Evolutionary conservation across 1,140 invertebrate species (phyloP).

Genomic region (Pararge aegeria): DNA sequence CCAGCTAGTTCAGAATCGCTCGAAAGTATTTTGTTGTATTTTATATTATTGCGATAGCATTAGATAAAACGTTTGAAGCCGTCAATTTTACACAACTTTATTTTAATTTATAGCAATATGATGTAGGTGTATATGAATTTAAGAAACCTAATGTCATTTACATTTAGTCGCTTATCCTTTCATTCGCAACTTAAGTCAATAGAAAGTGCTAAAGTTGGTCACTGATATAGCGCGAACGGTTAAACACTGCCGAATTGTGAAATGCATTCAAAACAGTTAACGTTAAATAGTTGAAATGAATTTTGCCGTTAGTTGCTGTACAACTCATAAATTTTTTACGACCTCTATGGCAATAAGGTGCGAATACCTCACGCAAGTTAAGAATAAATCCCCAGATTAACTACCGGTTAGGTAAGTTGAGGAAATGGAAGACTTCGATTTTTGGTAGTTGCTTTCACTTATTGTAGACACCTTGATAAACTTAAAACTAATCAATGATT

Average conservation of each 20-base stretch:
- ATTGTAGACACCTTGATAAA: too few relatives aligned
- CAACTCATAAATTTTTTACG: conserved; percentile 17
- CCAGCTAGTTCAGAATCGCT: too few relatives aligned
- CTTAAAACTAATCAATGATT: too few relatives aligned
- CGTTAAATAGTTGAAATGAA: conserved; percentile 21
- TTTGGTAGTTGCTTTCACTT: too few relatives aligned
- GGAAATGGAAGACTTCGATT: too few relatives aligned
- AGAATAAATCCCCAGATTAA: not conserved
- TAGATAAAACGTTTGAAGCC: too few relatives aligned
- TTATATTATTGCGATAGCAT: too few relatives aligned
- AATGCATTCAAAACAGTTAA: conserved; percentile 40
- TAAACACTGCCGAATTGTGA: conserved; percentile 31
- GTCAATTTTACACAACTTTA: too few relatives aligned
- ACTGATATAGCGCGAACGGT: conserved; percentile 28
- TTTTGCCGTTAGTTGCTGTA: conserved; percentile 26
- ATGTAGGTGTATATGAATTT: too few relatives aligned
- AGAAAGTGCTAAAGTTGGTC: conserved; percentile 37
- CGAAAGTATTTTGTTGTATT: too few relatives aligned
- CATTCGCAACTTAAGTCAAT: conserved; percentile 14
- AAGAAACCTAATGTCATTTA: not conserved
- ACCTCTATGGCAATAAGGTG: not conserved
- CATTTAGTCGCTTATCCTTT: conserved; percentile 7
- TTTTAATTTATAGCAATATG: too few relatives aligned
- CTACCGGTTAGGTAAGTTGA: not conserved
- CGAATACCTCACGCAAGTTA: not conserved